Evolutionary conservation across 2,113 vertebrate genomes (phyloP).

Genomic region (Salvelinus fontinalis): DNA sequence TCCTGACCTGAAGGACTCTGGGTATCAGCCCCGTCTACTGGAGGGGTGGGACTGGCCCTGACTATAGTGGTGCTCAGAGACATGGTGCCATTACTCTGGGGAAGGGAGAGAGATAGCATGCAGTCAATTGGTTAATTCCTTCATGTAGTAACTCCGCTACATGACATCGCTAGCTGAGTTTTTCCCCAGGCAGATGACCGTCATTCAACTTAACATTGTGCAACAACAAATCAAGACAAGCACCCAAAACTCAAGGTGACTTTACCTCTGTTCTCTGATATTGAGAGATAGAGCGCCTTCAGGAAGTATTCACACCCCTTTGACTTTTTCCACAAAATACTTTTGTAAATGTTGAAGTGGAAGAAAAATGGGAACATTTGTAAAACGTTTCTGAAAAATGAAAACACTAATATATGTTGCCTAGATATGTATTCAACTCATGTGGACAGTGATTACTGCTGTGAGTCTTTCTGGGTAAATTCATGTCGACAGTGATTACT

Average conservation of each 20-base stretch:
- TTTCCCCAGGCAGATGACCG: background rate
- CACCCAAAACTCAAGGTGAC: background rate
- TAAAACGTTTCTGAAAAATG: no score
- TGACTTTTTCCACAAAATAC: no score
- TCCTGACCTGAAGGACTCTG: constrained; percentile 27
- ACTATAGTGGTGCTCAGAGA: constrained; percentile 90
- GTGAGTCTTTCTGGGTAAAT: no score
- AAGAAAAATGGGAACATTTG: no score
- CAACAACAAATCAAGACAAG: background rate
- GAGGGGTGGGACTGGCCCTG: constrained; percentile 81
- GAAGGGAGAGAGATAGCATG: background rate
- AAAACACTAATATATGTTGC: no score
- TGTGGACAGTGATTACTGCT: no score
- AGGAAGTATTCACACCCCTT: no score
- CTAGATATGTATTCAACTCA: no score
- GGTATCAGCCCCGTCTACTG: constrained; percentile 54
- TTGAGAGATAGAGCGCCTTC: no score
- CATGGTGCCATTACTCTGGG: constrained; percentile 76
- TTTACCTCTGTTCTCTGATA: no score
- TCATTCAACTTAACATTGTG: background rate
- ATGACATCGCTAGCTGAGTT: background rate
- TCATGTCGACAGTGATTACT: no score
- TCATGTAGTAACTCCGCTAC: background rate
- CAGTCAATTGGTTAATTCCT: background rate
- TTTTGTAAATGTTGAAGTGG: no score